Evolutionary conservation across 2,888 invertebrate species (phyloP).

Genomic region (Willowsia nigromaculata): DNA sequence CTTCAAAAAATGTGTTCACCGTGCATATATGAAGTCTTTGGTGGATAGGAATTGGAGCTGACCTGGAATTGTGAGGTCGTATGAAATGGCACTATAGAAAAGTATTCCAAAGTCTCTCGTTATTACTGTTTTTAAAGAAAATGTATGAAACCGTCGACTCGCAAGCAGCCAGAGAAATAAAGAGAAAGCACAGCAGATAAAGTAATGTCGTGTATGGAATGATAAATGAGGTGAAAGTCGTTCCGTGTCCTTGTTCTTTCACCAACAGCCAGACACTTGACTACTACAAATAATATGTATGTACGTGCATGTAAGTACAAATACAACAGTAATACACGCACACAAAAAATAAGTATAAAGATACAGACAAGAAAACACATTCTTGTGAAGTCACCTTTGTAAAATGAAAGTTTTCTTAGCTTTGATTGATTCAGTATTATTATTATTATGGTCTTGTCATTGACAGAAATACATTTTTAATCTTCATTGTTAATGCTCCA

Average conservation of each 20-base stretch:
- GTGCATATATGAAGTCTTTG: no score
- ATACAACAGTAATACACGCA: neutral
- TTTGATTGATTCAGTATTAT: neutral
- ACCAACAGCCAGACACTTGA: constrained; percentile 22
- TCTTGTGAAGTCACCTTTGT: neutral
- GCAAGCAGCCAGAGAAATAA: neutral
- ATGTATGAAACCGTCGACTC: no score
- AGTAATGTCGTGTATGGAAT: constrained; percentile 64
- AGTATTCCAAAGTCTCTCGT: neutral
- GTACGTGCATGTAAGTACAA: neutral
- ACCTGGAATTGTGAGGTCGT: constrained; percentile 40
- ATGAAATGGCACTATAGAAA: constrained; percentile 1
- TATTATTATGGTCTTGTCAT: neutral
- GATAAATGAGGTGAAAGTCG: constrained; percentile 67
- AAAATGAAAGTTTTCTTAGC: neutral
- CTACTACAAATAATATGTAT: neutral
- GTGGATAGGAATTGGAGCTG: neutral
- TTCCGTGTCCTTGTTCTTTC: constrained; percentile 62
- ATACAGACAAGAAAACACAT: neutral
- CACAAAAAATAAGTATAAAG: neutral
- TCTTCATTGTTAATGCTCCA: constrained; percentile 17
- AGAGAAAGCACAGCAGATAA: constrained; percentile 48
- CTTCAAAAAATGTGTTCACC: neutral
- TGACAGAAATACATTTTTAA: constrained; percentile 9
- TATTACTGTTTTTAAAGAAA: no score